A percentile compares a stretch with the other conserved stretches of the same genome.
Evolutionary conservation across 2,888 invertebrate genomes (phyloP).

Genomic region (Trissolcus brochymenae): DNA sequence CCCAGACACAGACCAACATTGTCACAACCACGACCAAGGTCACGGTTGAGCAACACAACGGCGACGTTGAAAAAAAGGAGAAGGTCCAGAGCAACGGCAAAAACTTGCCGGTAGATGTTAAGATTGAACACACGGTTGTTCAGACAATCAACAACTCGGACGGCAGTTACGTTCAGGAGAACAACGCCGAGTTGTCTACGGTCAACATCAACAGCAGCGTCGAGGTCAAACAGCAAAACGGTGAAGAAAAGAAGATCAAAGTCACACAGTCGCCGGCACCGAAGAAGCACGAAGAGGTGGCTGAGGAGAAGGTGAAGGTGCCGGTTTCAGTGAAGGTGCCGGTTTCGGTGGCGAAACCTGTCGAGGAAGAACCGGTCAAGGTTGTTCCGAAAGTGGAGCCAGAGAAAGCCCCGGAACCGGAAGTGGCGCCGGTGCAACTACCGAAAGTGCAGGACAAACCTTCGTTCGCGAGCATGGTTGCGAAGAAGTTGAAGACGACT

Average conservation of each 20-base stretch:
- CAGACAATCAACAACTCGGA: slow-evolving; percentile 61
- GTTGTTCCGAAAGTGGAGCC: background rate
- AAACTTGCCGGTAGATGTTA: slow-evolving; percentile 64
- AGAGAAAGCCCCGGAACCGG: background rate
- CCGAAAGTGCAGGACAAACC: background rate
- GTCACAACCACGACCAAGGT: slow-evolving; percentile 62
- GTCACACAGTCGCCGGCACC: background rate
- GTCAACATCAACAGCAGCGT: slow-evolving; percentile 68
- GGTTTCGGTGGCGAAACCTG: background rate
- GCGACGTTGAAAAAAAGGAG: slow-evolving; percentile 10
- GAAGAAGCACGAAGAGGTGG: background rate
- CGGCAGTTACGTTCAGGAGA: slow-evolving; percentile 63
- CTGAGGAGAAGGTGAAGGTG: background rate
- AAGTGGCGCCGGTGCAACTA: background rate
- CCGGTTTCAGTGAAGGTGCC: background rate
- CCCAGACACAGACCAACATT: slow-evolving; percentile 43
- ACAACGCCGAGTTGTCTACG: slow-evolving; percentile 62
- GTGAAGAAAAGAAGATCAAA: slow-evolving; percentile 60
- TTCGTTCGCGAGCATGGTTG: background rate
- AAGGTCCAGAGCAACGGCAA: slow-evolving; percentile 25
- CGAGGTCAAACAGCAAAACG: slow-evolving; percentile 67
- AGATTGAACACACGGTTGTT: slow-evolving; percentile 66
- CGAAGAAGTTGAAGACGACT: background rate
- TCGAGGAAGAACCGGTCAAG: background rate
- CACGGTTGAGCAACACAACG: slow-evolving; percentile 58